Evolutionary conservation across 2,797 vertebrate genomes (phyloP), one percentile per base, ranked within the genome.

Genomic region (Iguana delicatissima): DNA sequence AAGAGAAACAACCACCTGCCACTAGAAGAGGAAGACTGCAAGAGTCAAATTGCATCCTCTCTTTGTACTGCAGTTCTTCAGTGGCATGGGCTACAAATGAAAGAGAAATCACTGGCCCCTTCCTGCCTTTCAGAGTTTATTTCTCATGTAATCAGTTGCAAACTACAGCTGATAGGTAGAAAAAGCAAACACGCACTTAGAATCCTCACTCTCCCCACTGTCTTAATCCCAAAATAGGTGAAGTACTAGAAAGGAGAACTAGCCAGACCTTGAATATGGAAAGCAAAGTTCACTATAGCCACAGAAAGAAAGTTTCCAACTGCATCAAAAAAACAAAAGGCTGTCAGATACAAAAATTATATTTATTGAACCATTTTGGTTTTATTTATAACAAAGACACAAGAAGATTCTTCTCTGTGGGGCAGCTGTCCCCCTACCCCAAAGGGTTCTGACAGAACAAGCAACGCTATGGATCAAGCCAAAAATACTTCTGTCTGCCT

Each of bases 301-400:
- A 95, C 91, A 38, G 89, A 91, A 50, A 2, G 59, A 92, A 87
- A 82, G 88, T 62, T 52, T 12, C 20, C 64, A 55, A 26, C 38
- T 62, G 80, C 91, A 93, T 92, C 79, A 84, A 55, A n/a, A 1
- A 10, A 89, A 6, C 6, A 87, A 77, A 69, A 69, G 50, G 84
- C 46, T 86, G 87, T 94, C 94, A 94, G 96, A 96, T 97, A 97
- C 87, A 97, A 97, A 94, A 97, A 94, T 91, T 96, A 95, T 87
- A 95, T 97, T 97, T 97, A 97, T 97, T 97, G 94, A 96, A 94
- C 94, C 93, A 91, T 26, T 88, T 82, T 93, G 88, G 97, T 97
- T 96, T 93, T 89, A 77, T 89, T 94, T 95, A 94, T 96, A 95
- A 96, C 93, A 96, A 96, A 97, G 92, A 97, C 94, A 94, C 91